Conservation (phyloP, 37 sponge, comb jelly and placozoan species). For the Ianthella basta region DNA sequence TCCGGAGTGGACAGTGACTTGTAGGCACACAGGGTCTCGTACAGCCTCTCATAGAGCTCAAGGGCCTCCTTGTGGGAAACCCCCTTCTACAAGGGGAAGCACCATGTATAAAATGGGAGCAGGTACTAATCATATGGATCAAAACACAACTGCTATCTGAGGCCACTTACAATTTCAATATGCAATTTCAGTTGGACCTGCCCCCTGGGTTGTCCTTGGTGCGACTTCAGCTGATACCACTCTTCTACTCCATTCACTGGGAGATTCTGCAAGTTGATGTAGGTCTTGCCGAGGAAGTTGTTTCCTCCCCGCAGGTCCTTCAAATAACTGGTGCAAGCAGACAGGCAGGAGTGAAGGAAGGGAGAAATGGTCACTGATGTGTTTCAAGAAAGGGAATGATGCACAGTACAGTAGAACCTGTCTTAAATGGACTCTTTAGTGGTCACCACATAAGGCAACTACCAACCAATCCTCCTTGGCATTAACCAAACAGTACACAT, state of each 20-base stretch:
- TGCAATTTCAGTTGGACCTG: not conserved
- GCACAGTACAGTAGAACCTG: too few species aligned
- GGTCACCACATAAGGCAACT: too few species aligned
- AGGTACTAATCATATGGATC: too few species aligned
- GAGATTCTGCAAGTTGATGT: not conserved
- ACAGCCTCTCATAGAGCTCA: slow-evolving; percentile 3
- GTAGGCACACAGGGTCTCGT: not conserved
- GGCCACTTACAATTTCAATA: not conserved
- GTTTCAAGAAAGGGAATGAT: too few species aligned
- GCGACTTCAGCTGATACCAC: slow-evolving; percentile 1
- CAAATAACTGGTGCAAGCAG: not conserved
- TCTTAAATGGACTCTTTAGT: too few species aligned
- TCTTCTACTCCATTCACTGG: not conserved
- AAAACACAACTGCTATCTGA: too few species aligned
- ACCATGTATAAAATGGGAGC: too few species aligned
- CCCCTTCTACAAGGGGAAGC: not conserved
- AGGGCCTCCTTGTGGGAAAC: not conserved
- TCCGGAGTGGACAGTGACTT: not conserved
- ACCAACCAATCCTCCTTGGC: too few species aligned
- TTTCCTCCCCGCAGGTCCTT: not conserved
- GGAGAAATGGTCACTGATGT: too few species aligned
- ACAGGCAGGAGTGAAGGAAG: too few species aligned
- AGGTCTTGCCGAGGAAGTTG: slow-evolving; percentile 13
- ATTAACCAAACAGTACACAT: too few species aligned
- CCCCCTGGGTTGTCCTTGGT: not conserved